Conservation (phyloP, 2,113 vertebrate genomes). For the western clawed frog (Xenopus tropicalis) region DNA sequence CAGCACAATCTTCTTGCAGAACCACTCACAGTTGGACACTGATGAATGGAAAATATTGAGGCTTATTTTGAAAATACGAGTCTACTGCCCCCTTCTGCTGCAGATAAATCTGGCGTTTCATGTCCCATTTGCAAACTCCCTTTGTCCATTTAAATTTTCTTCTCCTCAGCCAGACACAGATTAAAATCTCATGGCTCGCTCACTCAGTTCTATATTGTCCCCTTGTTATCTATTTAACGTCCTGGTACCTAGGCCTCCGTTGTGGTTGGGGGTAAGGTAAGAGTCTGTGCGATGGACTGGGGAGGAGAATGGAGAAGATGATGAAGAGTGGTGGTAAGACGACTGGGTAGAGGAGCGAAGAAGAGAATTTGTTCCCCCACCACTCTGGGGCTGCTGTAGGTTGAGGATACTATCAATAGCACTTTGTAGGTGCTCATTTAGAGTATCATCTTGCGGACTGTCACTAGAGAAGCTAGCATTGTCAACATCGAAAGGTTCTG, state of each 20-base stretch:
- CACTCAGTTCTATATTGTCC: background rate
- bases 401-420: constrained; percentile 96
- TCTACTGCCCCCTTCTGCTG: constrained; percentile 10
- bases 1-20: constrained; percentile 24
- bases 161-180: constrained; percentile 3
- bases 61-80: constrained; percentile 32
- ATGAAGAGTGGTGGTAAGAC: constrained; percentile 67
- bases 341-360: constrained; percentile 47
- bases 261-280: constrained; percentile 73
- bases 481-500: constrained; percentile 84
- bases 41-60: constrained; percentile 48
- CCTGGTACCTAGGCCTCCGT: constrained; percentile 83
- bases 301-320: constrained; percentile 69
- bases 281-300: constrained; percentile 70
- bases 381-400: constrained; percentile 76
- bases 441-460: constrained; percentile 84
- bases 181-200: constrained; percentile 30
- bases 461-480: constrained; percentile 93
- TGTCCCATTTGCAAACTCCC: constrained; percentile 26
- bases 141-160: background rate
- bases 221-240: constrained; percentile 92
- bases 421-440: constrained; percentile 89
- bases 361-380: constrained; percentile 48
- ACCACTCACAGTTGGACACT: constrained; percentile 46
- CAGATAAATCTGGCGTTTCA: constrained; percentile 19